These are phyloP conservation scores for Varanus salvator DNA, from an alignment of 2,113 vertebrate genomes.

Conservation along the genomic window DNA sequence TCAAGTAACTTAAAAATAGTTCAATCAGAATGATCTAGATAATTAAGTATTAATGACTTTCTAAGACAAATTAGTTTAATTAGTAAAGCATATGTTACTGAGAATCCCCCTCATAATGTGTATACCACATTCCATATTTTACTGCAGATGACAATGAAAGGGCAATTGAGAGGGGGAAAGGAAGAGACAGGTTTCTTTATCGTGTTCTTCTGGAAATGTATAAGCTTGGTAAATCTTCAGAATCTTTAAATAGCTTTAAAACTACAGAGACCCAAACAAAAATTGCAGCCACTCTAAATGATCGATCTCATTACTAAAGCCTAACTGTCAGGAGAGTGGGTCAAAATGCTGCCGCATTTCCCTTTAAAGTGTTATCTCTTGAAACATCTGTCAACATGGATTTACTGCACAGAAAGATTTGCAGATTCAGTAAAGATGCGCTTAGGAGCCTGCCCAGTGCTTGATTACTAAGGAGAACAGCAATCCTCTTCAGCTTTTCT, in stretches of 20 bases:
- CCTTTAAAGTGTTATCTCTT: slow-evolving; percentile 11
- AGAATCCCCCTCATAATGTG: accelerated
- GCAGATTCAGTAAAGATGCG: background rate
- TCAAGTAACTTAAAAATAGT: slow-evolving; percentile 22
- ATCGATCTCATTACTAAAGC: slow-evolving; percentile 47
- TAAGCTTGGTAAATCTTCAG: slow-evolving; percentile 43
- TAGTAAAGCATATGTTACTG: background rate
- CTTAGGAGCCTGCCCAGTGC: background rate
- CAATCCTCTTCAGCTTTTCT: background rate
- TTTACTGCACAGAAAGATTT: background rate
- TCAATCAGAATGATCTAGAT: slow-evolving; percentile 7
- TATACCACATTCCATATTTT: background rate
- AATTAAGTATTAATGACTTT: slow-evolving; percentile 2
- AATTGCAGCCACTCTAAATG: slow-evolving; percentile 37
- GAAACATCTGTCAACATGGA: slow-evolving; percentile 44
- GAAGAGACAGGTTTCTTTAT: background rate
- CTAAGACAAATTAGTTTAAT: background rate
- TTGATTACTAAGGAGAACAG: background rate
- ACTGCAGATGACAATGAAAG: background rate
- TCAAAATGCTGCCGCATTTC: background rate
- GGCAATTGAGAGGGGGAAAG: background rate
- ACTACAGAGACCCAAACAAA: background rate
- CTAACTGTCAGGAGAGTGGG: slow-evolving; percentile 2
- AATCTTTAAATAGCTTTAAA: slow-evolving; percentile 56
- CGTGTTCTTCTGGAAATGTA: background rate